A percentile compares a stretch with the other conserved stretches of the same genome.
Conservation (phyloP, 1,140 invertebrate species). For the Heliconius himera region DNA sequence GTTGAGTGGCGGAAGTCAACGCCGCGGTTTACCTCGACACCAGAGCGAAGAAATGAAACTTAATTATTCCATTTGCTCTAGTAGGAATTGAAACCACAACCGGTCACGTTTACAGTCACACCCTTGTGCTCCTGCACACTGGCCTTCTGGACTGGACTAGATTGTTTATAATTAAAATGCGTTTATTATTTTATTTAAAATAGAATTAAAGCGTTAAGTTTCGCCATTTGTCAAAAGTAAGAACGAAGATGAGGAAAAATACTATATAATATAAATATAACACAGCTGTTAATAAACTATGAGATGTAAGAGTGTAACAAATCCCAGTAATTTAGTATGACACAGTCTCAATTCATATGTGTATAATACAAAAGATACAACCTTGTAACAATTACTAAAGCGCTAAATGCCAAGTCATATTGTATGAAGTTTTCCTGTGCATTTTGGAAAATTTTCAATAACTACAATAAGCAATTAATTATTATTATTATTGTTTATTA, state of each 20-base stretch:
- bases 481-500: background rate
- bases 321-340: constrained; percentile 5
- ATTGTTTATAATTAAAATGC: too few species aligned
- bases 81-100: too few species aligned
- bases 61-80: too few species aligned
- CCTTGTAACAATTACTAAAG: constrained; percentile 9
- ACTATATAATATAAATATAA: background rate
- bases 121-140: too few species aligned
- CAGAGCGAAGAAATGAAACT: too few species aligned
- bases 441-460: constrained; percentile 1
- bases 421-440: background rate
- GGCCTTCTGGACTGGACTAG: too few species aligned
- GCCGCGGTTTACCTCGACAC: too few species aligned
- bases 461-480: background rate
- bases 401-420: background rate
- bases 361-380: background rate
- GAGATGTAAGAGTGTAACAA: background rate
- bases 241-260: background rate
- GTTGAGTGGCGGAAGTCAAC: too few species aligned
- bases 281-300: background rate
- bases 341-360: background rate
- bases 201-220: too few species aligned
- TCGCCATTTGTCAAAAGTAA: too few species aligned
- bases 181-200: too few species aligned
- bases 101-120: too few species aligned